A percentile compares a stretch with the other conserved stretches of the same genome.
phyloP scores from a whole-genome alignment of 1,140 invertebrate genomes.

The Heliconius eleuchia region DNA sequence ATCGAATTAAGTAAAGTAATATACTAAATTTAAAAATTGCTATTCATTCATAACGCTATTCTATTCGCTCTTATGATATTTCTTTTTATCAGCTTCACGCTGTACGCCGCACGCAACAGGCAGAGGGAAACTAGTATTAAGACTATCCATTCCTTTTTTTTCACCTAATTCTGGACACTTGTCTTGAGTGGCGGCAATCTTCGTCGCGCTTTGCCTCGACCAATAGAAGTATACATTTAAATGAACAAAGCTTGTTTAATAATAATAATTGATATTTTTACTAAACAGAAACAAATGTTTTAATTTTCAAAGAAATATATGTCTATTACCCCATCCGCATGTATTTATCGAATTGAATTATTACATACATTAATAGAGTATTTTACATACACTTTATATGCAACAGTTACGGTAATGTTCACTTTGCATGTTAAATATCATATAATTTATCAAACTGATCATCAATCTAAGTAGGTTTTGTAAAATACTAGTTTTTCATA shows the following conservation, averaged over 20 bases:
- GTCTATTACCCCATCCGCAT: background rate
- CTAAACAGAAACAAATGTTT: background rate
- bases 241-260: too few relatives aligned
- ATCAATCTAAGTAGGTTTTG: background rate
- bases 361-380: background rate
- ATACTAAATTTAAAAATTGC: too few relatives aligned
- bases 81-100: background rate
- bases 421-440: background rate
- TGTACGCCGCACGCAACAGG: background rate
- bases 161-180: too few relatives aligned
- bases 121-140: background rate
- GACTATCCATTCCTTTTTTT: background rate
- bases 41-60: too few relatives aligned
- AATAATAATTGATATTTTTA: too few relatives aligned
- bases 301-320: background rate
- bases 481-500: too few relatives aligned
- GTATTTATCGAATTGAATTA: background rate
- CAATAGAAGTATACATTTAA: too few relatives aligned
- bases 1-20: too few relatives aligned
- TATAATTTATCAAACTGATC: slow-evolving; percentile 8
- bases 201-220: too few relatives aligned
- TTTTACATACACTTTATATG: background rate
- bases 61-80: too few relatives aligned
- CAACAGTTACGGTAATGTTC: background rate
- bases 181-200: too few relatives aligned